Evolutionary conservation across 2,797 vertebrate genomes (phyloP), one percentile per base, ranked within the genome.

Genomic region (Coregonus sp.): DNA sequence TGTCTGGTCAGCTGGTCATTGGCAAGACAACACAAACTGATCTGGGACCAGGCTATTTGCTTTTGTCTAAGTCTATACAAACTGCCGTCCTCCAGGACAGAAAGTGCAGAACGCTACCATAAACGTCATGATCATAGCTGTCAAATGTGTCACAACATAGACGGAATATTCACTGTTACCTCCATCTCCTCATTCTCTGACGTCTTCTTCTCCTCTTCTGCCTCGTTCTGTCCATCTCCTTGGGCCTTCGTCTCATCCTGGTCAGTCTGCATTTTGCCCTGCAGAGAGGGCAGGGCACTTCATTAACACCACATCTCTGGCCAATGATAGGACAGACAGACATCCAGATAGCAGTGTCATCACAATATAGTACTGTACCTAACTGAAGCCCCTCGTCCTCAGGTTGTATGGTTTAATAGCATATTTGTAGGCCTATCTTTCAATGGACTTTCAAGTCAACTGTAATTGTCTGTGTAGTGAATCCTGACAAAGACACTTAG

Each of bases 261-360:
- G 73, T 99, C 98, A 89, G 98, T 94, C 33, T 98, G 97, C 97
- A 99, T 99, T 91, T 99, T 98, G 94, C 79, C 94, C 94, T 95
- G 83, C 20, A 54, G 37, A 71, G n/a, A 35, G 31, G 2, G 66
- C 31, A 35, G 12, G 33, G 6, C 15, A 1, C 5, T 68, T 37
- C 31, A 35, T 35, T 33, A 16, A 14, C 4, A 18, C 29, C 25
- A 47, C 40, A 47, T 47, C 40, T 47, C 9, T 47, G 40, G 9
- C 2, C 40, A 47, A 12, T 47, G 40, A 40, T 40, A 40, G 63
- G 12, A 33, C 29, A 33, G 65, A 67, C 12, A 67, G 12, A 5
- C 29, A 2, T 9, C 65, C 65, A 67, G 31, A 15, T 15, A 35
- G 20, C 65, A 16, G 65, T 33, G 29, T 47, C 40, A 47, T 12